A percentile compares a stretch with the other conserved stretches of the same genome.
These are phyloP conservation scores for Corvus moneduloides DNA, from an alignment of 2,113 vertebrate species.

Conservation along the genomic window DNA sequence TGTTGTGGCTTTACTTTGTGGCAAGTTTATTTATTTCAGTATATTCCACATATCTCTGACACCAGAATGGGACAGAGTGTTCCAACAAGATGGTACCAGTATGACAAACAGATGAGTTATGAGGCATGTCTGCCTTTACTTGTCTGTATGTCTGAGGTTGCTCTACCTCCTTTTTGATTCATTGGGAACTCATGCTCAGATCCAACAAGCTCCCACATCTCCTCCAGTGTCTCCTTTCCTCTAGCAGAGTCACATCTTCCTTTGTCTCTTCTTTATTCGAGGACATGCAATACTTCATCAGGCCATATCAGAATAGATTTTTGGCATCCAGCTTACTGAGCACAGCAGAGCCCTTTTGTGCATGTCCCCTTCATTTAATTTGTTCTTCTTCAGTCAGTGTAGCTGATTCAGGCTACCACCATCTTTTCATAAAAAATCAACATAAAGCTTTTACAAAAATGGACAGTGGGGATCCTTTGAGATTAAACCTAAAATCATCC, in stretches of 20 bases:
- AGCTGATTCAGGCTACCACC: background rate
- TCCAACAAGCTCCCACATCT: background rate
- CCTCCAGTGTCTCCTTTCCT: background rate
- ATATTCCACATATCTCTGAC: background rate
- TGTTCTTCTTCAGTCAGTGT: background rate
- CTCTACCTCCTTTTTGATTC: background rate
- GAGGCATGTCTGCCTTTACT: background rate
- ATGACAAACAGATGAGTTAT: background rate
- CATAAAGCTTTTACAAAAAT: background rate
- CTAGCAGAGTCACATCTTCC: background rate
- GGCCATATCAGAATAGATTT: background rate
- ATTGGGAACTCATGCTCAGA: background rate
- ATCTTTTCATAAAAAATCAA: background rate
- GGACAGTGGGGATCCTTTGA: background rate
- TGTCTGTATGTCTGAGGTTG: background rate
- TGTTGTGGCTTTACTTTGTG: background rate
- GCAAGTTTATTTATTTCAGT: background rate
- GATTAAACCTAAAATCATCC: background rate
- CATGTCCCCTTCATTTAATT: background rate
- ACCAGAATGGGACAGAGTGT: background rate
- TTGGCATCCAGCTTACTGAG: background rate
- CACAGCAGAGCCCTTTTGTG: background rate
- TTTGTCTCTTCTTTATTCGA: background rate
- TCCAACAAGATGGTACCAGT: background rate
- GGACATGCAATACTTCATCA: background rate